Evolutionary conservation across 35 echinoderm and acorn worm genomes (phyloP), one percentile per base, ranked within the genome.

Genomic region (Ptychodera flava): DNA sequence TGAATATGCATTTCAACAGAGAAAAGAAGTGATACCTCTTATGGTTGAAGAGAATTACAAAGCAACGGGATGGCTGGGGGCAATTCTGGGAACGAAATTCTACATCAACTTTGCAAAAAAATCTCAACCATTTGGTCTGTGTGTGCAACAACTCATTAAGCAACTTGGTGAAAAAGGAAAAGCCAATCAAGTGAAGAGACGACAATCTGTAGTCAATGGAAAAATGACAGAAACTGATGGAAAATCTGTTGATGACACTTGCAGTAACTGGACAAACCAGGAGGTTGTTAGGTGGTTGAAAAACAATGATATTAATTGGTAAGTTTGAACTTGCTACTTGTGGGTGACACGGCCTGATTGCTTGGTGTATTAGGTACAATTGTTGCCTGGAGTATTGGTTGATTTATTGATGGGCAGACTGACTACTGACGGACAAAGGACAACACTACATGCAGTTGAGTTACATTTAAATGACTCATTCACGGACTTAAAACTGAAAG

Each of bases 1-100:
- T 35, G 82, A 83, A 83, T 83, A 83, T 83, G 82, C 82, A 16
- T 83, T 83, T 30, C 82, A 83, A 37, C 82, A 83, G n/a, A 10
- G 35, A 28, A 83, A 83, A 37, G 1, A 83, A 1, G 37, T 83
- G 6, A 35, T 83, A 30, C 82, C 82, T 30, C 37, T 83, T 33
- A 83, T 83, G 82, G 15, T 83, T 16, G 34, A 83, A 31, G 33
- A 36, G 29, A 14, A 83, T 2, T 83, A 83, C 31, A 83, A 28
- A n/a, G 33, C 82, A 1, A 36, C 34, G 16, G 82, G 82, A 0
- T 83, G 82, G 82, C 35, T 83, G 12, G 82, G 82, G 37, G 37
- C 37, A 36, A 83, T 83, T 28, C 14, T 83, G 30, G 82, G 82
- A 35, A 83, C 82, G 1, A 83, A 83, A n/a, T 36, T 83, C 0